Percentiles rank a stretch among this genome's conserved stretches.
Conservation (phyloP, 2,888 invertebrate species). For the Anoplius nigerrimus region DNA sequence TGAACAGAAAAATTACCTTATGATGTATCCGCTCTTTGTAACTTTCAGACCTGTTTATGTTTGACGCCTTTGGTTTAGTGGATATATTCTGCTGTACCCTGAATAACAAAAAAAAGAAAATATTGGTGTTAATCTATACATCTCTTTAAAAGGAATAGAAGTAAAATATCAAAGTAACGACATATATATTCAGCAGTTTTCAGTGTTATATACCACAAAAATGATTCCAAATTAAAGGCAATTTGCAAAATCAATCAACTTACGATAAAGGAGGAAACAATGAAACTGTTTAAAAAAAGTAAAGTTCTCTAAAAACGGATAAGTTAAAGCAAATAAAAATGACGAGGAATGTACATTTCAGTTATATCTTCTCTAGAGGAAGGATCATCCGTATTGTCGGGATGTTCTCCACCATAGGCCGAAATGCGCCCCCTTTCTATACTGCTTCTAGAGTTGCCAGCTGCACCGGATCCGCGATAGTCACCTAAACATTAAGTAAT, state of each 20-base stretch:
- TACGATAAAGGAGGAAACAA: no score
- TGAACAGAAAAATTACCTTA: conserved; percentile 68
- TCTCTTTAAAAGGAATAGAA: not conserved
- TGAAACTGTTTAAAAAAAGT: no score
- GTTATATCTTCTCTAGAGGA: conserved; percentile 72
- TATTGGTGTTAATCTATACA: conserved; percentile 54
- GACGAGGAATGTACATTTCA: conserved; percentile 67
- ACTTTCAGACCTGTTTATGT: conserved; percentile 83
- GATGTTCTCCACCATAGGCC: conserved; percentile 68
- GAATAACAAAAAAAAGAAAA: conserved; percentile 51
- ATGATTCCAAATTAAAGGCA: no score
- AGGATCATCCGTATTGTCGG: conserved; percentile 71
- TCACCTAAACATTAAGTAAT: conserved; percentile 65
- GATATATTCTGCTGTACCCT: conserved; percentile 75
- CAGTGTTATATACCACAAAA: no score
- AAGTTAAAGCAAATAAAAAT: no score
- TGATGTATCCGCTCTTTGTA: conserved; percentile 82
- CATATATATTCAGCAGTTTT: no score
- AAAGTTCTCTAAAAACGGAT: no score
- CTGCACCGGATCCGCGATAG: conserved; percentile 69
- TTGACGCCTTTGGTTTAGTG: conserved; percentile 75
- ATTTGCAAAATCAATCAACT: no score
- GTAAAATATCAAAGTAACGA: no score
- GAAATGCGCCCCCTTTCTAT: conserved; percentile 71
- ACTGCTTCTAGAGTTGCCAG: conserved; percentile 68